Base-by-base conservation (phyloP, 1,140 invertebrate genomes). In the Bombus sylvicola region DNA sequence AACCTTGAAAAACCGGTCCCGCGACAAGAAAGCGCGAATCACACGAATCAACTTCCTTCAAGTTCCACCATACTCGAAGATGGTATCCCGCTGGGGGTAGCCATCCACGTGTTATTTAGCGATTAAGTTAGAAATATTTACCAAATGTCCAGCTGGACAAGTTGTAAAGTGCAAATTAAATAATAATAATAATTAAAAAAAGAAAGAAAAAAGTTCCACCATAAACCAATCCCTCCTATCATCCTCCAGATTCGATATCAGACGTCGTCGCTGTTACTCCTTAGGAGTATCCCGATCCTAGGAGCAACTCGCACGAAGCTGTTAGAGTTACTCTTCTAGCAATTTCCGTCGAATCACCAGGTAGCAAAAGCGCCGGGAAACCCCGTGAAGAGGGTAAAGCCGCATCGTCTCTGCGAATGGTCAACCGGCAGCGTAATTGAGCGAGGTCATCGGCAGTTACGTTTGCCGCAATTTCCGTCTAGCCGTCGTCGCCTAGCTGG, bases 381-480 rank as follows among this genome's bases (percentile, higher is more conserved):
- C 37, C 76, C 10, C 31, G 53, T 57, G 64, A 76, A 87, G 72
- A 82, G 43, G 39, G 25, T 64, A n/a, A 88, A 87, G 62, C 41
- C 43, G 39, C 25, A 64, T 37, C 57, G 37, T 43, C 25, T 47
- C 43, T 6, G 5, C 72, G 43, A 43, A 53, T 57, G 41, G 31
- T 62, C 37, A 43, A 25, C 66, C 18, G 6, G 69, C 25, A 12
- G 1, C 73, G 73, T 88, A 87, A 88, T 88, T 88, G 79, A 88
- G 57, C 72, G 57, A 34, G 81, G 43, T 43, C 37, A 87, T 81
- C 76, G 87, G n/a, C 64, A 71, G 85, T 77, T 72, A 76, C 66
- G 81, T 88, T 66, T 87, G 64, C 66, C 73, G 39, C 66, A 88
- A 88, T 88, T 87, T 87, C 85, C 47, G 66, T 82, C 41, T 68